Evolutionary conservation across 2,888 invertebrate species (phyloP), one percentile per base, ranked within the genome.

Genomic region (Alentia gelatinosa): DNA sequence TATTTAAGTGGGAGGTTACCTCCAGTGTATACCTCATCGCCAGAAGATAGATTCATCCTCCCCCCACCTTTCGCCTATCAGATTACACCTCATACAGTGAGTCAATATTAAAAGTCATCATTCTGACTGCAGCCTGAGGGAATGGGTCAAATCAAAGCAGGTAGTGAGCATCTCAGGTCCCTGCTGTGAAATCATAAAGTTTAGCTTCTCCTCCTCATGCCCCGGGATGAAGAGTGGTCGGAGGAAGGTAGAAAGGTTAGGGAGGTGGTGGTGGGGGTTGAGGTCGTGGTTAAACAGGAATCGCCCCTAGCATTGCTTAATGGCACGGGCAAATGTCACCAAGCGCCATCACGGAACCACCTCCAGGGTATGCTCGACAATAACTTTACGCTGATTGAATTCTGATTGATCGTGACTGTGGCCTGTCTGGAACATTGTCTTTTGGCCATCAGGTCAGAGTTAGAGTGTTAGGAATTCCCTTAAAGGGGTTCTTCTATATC

Each of bases 361-460:
- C 79, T 79, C 39, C 37, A 35, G 79, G 79, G n/a, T 15, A 3
- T 39, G 37, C 0, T 19, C 79, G n/a, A 19, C 39, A 79, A 79
- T 79, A 79, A 79, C 37, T 79, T 79, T 37, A 26, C 37, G 19
- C 79, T 37, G 79, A 79, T 79, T 79, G 39, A 79, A 79, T 79
- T 79, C 37, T 79, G 79, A 79, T 79, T 79, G 79, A 79, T 79
- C 79, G 37, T 1, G 74, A 79, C 79, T 19, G 0, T 26, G 79
- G 39, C 79, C 35, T 7, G 74, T 7, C 4, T 9, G 35, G 9
- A 5, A 74, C 79, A 79, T 79, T 79, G 79, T 79, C 79, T 79
- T 35, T n/a, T 7, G 37, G 56, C 33, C 74, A 15, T 30, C 26
- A 74, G 1, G 30, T 33, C 74, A 74, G 33, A 15, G 26, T 33